phyloP scores from a whole-genome alignment of 2,113 vertebrate species.

The Zosterops japonicus region DNA sequence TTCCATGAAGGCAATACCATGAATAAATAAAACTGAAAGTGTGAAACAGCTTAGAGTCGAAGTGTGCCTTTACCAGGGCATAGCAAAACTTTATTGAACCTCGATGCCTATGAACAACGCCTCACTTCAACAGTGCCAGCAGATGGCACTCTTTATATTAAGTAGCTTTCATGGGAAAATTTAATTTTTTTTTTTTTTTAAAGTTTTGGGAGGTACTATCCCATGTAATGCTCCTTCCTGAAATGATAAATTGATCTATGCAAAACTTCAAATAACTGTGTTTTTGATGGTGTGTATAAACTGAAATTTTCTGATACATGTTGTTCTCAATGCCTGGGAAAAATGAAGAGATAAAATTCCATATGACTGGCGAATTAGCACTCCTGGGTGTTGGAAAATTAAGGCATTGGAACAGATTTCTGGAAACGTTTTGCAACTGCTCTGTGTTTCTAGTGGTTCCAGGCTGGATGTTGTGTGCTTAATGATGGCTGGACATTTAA shows the following conservation, averaged over 20 bases:
- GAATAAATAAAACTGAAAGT: constrained; percentile 55
- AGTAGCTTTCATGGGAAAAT: constrained; percentile 9
- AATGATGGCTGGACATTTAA: not conserved
- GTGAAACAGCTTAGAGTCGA: not conserved
- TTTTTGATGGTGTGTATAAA: not conserved
- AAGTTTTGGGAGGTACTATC: not conserved
- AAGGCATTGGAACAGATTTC: not conserved
- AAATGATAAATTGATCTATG: not conserved
- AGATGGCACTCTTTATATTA: constrained; percentile 68
- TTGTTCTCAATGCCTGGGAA: not conserved
- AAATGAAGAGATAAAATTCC: not conserved
- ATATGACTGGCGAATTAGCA: not conserved
- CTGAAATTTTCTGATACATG: not conserved
- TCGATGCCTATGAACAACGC: not conserved
- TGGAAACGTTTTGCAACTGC: not conserved
- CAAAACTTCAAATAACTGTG: not conserved
- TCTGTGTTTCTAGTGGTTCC: not conserved
- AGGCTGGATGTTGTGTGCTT: not conserved
- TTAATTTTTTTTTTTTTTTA: constrained; percentile 1
- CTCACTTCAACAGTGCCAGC: constrained; percentile 16
- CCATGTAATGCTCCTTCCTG: not conserved
- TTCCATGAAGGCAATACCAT: not conserved
- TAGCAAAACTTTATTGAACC: constrained; percentile 52
- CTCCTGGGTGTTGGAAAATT: not conserved
- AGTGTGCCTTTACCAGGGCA: not conserved